Conservation (phyloP, 53 echinoderm and acorn worm species). For the Zoroaster sp. region DNA sequence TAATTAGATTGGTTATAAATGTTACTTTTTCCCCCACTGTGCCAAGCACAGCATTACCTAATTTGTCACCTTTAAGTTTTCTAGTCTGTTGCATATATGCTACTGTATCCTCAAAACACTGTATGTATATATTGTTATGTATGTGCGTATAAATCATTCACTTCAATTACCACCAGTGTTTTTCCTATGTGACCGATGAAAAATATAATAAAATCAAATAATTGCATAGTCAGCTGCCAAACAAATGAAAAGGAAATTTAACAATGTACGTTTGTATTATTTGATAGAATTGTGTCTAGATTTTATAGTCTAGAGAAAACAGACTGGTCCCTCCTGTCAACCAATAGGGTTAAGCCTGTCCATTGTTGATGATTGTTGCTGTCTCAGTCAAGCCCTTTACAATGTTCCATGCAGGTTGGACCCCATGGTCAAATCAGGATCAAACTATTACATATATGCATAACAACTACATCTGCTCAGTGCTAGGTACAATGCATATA, state of each 20-base stretch:
- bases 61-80: constrained; percentile 24
- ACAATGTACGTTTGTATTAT: neutral
- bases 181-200: constrained; percentile 29
- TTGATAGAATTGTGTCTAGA: neutral
- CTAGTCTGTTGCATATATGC: neutral
- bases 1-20: neutral
- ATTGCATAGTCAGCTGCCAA: constrained; percentile 60
- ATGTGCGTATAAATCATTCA: constrained; percentile 18
- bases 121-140: constrained; percentile 24
- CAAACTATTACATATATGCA: neutral
- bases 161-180: neutral
- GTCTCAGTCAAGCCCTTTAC: neutral
- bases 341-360: neutral
- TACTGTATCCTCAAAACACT: neutral
- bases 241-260: neutral
- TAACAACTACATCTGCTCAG: no score
- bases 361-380: no score
- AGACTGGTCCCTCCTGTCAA: neutral
- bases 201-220: constrained; percentile 29
- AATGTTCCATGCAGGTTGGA: neutral
- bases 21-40: neutral
- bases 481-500: neutral
- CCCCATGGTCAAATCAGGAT: no score
- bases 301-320: neutral
- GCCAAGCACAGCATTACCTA: constrained; percentile 15